A percentile compares a stretch with the other conserved stretches of the same genome.
phyloP scores from a whole-genome alignment of 2,888 invertebrate species.

The Belgica antarctica region DNA sequence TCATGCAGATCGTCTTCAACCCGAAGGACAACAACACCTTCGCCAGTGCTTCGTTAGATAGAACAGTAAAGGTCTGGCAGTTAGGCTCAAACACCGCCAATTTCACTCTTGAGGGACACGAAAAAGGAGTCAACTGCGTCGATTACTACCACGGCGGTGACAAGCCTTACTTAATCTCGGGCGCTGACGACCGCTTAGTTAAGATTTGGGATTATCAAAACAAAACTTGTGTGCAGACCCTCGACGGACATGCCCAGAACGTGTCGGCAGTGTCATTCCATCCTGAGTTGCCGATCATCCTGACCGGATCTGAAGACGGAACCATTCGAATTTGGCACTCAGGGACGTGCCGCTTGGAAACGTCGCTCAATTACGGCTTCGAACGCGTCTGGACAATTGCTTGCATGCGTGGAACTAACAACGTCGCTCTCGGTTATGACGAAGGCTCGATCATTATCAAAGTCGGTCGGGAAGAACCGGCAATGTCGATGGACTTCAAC shows the following conservation, averaged over 20 bases:
- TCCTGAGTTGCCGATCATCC: slow-evolving; percentile 93
- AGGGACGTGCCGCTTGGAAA: slow-evolving; percentile 94
- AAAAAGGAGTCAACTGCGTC: slow-evolving; percentile 98
- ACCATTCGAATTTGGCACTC: slow-evolving; percentile 98
- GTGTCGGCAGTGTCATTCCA: slow-evolving; percentile 96
- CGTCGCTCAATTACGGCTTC: slow-evolving; percentile 95
- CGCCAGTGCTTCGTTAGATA: slow-evolving; percentile 97
- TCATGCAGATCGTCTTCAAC: slow-evolving; percentile 99
- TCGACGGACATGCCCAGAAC: slow-evolving; percentile 96
- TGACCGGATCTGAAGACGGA: slow-evolving; percentile 97
- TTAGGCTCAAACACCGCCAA: slow-evolving; percentile 95
- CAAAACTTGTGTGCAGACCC: slow-evolving; percentile 97
- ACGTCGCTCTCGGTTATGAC: slow-evolving; percentile 83
- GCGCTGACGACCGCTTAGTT: slow-evolving; percentile 94
- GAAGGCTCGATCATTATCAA: slow-evolving; percentile 56
- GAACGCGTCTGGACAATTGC: slow-evolving; percentile 98
- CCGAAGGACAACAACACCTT: slow-evolving; percentile 99
- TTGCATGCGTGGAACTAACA: slow-evolving; percentile 89
- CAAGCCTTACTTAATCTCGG: slow-evolving; percentile 97
- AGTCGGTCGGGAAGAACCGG: slow-evolving; percentile 93
- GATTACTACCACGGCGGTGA: slow-evolving; percentile 99
- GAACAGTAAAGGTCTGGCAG: slow-evolving; percentile 98
- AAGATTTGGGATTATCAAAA: slow-evolving; percentile 99
- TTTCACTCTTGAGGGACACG: slow-evolving; percentile 96
- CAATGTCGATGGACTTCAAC: slow-evolving; percentile 97